phyloP scores from a whole-genome alignment of 2,113 vertebrate species.

The Uria lomvia region DNA sequence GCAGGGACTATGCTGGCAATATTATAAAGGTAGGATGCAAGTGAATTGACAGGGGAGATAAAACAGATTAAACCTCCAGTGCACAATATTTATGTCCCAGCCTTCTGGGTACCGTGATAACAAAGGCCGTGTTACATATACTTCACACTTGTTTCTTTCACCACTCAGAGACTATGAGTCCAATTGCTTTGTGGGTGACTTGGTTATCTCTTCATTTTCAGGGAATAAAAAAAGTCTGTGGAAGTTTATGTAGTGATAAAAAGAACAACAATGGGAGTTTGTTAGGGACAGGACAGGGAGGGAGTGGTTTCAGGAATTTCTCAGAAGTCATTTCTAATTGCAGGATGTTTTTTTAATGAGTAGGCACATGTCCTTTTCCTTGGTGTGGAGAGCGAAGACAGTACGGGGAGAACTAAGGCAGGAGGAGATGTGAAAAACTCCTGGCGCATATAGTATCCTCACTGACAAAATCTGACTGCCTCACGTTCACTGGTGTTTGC shows the following conservation, averaged over 20 bases:
- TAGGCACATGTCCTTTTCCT: constrained; percentile 42
- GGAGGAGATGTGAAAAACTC: background rate
- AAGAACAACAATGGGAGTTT: constrained; percentile 41
- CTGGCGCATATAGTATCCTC: background rate
- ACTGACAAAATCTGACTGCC: background rate
- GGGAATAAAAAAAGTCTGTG: constrained; percentile 27
- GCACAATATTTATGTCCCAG: background rate
- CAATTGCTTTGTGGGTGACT: background rate
- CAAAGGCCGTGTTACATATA: constrained; percentile 37
- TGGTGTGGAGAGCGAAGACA: background rate
- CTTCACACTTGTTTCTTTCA: constrained; percentile 63
- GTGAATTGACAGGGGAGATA: background rate
- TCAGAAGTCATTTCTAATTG: constrained; percentile 42
- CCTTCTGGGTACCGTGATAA: constrained; percentile 30
- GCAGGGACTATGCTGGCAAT: background rate
- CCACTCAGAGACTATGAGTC: background rate
- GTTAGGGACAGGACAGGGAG: constrained; percentile 32
- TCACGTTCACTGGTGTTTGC: background rate
- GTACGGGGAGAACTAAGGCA: background rate
- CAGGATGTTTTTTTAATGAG: constrained; percentile 59
- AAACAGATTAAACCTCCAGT: background rate
- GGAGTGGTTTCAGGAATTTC: constrained; percentile 29
- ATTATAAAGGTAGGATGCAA: background rate
- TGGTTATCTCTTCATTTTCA: constrained; percentile 27
- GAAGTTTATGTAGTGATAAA: constrained; percentile 19